Evolutionary conservation across 2,113 vertebrate species (phyloP), one percentile per base, ranked within the genome.

Genomic region (Anolis sagrei): DNA sequence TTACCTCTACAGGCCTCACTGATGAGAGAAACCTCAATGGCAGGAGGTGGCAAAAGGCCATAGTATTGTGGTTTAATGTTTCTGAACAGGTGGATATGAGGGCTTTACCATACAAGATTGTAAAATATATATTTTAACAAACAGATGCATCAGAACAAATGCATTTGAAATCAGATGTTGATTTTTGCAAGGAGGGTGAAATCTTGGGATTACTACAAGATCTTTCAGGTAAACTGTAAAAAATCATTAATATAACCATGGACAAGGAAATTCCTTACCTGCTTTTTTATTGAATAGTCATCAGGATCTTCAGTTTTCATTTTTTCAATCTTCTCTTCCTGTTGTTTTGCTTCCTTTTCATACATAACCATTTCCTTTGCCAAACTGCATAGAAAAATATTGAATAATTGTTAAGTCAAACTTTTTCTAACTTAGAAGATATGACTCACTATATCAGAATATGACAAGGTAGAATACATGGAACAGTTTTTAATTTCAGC

Each of bases 361-460:
- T 99, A 99, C 88, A 97, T 94, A 49, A 96, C 69, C 94, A 98
- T 96, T 94, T 99, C 99, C 95, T 99, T 99, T 21, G 96, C 97
- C 93, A 99, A 94, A 85, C 99, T 99, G 95, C 81, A 36, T 44
- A 81, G 8, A 75, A 93, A 94, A 93, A 76, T 93, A 94, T 92
- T 5, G 51, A 79, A 85, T 58, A 70, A 79, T 7, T 39, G 87
- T 44, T 44, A 77, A 54, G 34, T 61, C 34, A 68, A 54, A n/a
- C 34, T 19, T 39, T 68, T 86, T 16, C 85, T 2, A 36, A 39
- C 29, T 13, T 87, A 78, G 76, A 89, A 66, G 5, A 82, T 76
- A 85, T 10, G 85, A 44, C 39, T 44, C 39, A 44, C 39, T 44
- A 44, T n/a, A n/a, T n/a, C 39, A 44, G 39, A 5, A 5, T 5